phyloP scores from a whole-genome alignment of 2,113 vertebrate species.

The Haplotaxodon microlepis region DNA sequence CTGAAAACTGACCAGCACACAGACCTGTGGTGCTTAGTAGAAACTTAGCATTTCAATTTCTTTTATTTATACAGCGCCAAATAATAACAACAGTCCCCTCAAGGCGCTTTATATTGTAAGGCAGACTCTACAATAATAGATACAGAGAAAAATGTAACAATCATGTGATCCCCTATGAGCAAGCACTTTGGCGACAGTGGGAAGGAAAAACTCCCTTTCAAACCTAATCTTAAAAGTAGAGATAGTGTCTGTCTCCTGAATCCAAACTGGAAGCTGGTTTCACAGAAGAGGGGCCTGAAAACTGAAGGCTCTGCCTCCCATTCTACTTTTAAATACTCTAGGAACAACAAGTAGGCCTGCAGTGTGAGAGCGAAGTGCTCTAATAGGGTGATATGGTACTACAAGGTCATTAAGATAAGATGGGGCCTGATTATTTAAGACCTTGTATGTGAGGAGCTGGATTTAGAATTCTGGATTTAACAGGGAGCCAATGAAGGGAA shows the following conservation, averaged over 20 bases:
- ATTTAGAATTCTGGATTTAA: too few relatives aligned
- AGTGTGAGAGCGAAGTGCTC: accelerated
- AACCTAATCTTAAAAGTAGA: accelerated
- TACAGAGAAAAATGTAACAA: background rate
- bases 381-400: too few relatives aligned
- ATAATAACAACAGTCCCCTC: accelerated
- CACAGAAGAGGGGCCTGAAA: background rate
- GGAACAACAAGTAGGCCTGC: background rate
- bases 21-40: accelerated
- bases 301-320: background rate
- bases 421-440: too few relatives aligned
- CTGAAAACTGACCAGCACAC: background rate
- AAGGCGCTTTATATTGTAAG: accelerated
- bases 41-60: accelerated
- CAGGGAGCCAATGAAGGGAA: too few relatives aligned
- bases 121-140: background rate
- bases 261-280: background rate
- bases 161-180: accelerated
- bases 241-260: background rate
- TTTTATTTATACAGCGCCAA: accelerated
- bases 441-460: too few relatives aligned
- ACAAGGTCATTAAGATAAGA: too few relatives aligned
- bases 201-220: background rate
- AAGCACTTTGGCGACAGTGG: background rate
- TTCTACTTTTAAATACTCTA: background rate